A percentile compares a stretch with the other conserved stretches of the same genome.
Conservation (phyloP, 2,797 vertebrate genomes). For the Anabas testudineus region DNA sequence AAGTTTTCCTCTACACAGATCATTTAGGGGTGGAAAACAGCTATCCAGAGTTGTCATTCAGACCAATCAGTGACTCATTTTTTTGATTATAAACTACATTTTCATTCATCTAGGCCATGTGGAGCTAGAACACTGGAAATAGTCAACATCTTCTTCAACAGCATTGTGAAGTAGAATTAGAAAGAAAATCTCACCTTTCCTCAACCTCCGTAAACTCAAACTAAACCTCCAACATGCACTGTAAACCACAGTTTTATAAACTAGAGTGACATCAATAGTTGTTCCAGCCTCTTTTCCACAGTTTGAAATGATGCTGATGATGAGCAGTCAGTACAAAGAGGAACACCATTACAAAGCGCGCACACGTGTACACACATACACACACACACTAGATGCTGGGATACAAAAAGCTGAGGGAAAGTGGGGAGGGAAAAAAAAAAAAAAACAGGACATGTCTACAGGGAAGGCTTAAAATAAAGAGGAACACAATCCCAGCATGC, state of each 20-base stretch:
- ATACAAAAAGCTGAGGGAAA: constrained; percentile 66
- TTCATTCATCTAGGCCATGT: constrained; percentile 31
- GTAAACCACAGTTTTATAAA: constrained; percentile 17
- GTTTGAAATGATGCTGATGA: constrained; percentile 35
- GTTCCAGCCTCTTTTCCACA: constrained; percentile 26
- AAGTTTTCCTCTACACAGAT: constrained; percentile 40
- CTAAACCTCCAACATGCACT: neutral
- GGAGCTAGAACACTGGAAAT: neutral
- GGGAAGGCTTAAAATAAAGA: constrained; percentile 90
- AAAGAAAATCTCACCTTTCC: constrained; percentile 3
- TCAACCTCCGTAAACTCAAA: constrained; percentile 1
- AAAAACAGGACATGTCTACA: constrained; percentile 88
- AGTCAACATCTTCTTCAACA: neutral
- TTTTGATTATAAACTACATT: constrained; percentile 21
- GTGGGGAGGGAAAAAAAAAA: constrained; percentile 52
- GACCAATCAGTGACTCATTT: constrained; percentile 37
- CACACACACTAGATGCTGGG: constrained; percentile 53
- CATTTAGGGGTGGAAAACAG: constrained; percentile 30
- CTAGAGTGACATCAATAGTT: constrained; percentile 23
- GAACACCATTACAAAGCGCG: constrained; percentile 46
- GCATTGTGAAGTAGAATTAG: neutral
- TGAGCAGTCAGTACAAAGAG: constrained; percentile 42
- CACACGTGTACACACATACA: constrained; percentile 23
- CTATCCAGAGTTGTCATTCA: constrained; percentile 39
- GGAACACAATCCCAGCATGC: constrained; percentile 86